A percentile compares a stretch with the other conserved stretches of the same genome.
Conservation (phyloP, 2,113 vertebrate species). For the Sula dactylatra region DNA sequence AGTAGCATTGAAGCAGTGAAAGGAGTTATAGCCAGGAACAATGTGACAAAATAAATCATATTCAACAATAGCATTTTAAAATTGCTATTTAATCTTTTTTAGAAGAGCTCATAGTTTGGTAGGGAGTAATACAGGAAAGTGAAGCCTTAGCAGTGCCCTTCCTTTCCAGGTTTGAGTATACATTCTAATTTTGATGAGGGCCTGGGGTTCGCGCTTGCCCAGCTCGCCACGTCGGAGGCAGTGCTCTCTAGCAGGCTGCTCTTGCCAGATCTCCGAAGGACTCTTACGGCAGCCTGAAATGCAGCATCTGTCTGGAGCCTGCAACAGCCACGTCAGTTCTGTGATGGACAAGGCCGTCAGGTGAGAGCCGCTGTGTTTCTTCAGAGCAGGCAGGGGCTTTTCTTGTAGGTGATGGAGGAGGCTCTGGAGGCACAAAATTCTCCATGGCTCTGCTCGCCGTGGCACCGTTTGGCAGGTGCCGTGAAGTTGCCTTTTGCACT, state of each 20-base stretch:
- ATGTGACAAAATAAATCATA: background rate
- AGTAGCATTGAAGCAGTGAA: background rate
- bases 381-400: background rate
- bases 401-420: background rate
- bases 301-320: background rate
- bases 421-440: background rate
- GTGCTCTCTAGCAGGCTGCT: background rate
- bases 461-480: background rate
- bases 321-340: too few relatives aligned
- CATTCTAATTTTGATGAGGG: accelerated
- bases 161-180: background rate
- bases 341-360: background rate
- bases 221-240: background rate
- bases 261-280: background rate
- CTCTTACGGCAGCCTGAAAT: background rate
- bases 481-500: background rate
- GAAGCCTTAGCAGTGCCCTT: background rate
- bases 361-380: background rate
- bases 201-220: background rate
- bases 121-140: background rate
- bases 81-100: background rate
- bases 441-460: background rate
- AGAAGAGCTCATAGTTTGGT: background rate
- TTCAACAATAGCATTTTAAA: background rate
- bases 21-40: background rate